phyloP scores from a whole-genome alignment of 30 jellyfish, hydroid and myxozoan genomes.

The Aurelia sp. region DNA sequence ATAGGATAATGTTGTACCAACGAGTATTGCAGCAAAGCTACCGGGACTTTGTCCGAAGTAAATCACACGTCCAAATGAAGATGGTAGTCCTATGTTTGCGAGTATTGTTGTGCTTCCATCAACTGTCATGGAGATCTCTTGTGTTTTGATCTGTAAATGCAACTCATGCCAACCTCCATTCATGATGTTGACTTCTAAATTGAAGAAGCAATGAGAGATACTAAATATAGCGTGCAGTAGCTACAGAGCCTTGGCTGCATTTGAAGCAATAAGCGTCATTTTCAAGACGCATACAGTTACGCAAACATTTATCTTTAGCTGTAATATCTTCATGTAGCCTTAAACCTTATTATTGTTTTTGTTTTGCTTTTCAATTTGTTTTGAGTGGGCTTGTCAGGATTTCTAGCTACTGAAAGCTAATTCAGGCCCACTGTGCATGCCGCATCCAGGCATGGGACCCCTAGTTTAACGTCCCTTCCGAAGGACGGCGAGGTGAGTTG shows the following conservation, averaged over 20 bases:
- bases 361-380: no score
- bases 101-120: not conserved
- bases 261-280: not conserved
- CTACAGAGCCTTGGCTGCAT: not conserved
- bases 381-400: no score
- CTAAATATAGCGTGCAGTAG: not conserved
- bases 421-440: no score
- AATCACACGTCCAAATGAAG: conserved; percentile 46
- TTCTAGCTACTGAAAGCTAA: no score
- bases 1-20: conserved; percentile 53
- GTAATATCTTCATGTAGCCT: no score
- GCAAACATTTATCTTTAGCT: no score
- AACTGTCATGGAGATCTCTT: not conserved
- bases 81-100: conserved; percentile 12
- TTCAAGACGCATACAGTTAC: not conserved
- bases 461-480: no score
- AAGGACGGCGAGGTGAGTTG: no score
- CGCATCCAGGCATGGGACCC: no score
- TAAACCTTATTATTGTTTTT: no score
- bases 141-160: not conserved
- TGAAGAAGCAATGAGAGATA: not conserved
- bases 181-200: not conserved
- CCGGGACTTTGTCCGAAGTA: conserved; percentile 60
- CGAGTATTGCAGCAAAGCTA: conserved; percentile 55
- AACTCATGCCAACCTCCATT: conserved; percentile 62